These are phyloP conservation scores for Bufo bufo DNA, from an alignment of 2,113 vertebrate species.

Conservation along the genomic window DNA sequence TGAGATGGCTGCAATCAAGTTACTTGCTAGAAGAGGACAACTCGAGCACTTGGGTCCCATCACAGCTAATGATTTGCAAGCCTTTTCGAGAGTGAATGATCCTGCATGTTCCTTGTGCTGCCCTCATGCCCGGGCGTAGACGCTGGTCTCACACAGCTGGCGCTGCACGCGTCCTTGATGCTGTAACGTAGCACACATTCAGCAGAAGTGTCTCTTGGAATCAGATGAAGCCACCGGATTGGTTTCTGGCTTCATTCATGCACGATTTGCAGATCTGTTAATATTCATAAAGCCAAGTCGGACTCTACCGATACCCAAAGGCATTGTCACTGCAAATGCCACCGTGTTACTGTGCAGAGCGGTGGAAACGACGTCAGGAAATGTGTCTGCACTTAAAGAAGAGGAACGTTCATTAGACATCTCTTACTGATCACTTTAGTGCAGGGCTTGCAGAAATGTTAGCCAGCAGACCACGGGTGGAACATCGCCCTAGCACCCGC, in stretches of 20 bases:
- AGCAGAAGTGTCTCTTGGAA: constrained; percentile 57
- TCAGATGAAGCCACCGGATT: constrained; percentile 49
- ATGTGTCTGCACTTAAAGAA: constrained; percentile 40
- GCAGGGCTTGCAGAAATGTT: constrained; percentile 43
- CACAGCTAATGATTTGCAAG: background rate
- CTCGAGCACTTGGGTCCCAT: background rate
- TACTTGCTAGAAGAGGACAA: background rate
- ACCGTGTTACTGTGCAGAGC: constrained; percentile 33
- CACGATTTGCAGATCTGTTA: constrained; percentile 54
- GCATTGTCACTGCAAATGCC: constrained; percentile 55
- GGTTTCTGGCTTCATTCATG: constrained; percentile 54
- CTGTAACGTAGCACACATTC: constrained; percentile 33
- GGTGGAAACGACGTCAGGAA: constrained; percentile 37
- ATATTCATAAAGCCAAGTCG: constrained; percentile 53
- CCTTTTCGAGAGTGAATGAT: background rate
- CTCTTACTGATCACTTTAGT: constrained; percentile 47
- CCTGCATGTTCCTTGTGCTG: background rate
- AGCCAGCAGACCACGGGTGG: constrained; percentile 23
- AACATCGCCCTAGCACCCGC: background rate
- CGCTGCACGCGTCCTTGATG: constrained; percentile 9
- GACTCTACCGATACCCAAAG: constrained; percentile 54
- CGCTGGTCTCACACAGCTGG: background rate
- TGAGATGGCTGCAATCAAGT: background rate
- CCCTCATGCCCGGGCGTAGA: background rate
- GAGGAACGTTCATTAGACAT: constrained; percentile 40